Percentiles rank a stretch among this genome's conserved stretches.
phyloP scores from a whole-genome alignment of 2,113 vertebrate genomes.

The Daphoenositta chrysoptera region DNA sequence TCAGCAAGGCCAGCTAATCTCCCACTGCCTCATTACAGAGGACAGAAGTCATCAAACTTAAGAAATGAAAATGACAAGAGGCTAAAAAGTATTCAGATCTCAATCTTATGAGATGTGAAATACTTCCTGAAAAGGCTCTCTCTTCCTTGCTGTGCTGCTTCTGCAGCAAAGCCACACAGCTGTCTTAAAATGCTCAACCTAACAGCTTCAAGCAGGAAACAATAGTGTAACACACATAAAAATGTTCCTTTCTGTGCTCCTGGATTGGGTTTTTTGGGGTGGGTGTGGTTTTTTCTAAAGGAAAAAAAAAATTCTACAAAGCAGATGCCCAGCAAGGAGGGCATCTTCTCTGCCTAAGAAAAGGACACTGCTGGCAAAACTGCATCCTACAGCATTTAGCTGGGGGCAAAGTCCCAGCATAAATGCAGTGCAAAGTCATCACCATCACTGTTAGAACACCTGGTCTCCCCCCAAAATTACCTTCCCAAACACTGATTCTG shows the following conservation, averaged over 20 bases:
- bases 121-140: not conserved
- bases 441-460: not conserved
- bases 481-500: not conserved
- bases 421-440: not conserved
- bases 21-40: not conserved
- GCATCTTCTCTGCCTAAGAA: not conserved
- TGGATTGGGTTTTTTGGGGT: fast-evolving
- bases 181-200: not conserved
- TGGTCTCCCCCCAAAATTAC: not conserved
- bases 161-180: not conserved
- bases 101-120: not conserved
- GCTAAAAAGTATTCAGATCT: not conserved
- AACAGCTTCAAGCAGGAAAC: not conserved
- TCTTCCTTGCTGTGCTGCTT: not conserved
- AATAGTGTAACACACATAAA: not conserved
- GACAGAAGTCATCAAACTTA: not conserved
- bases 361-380: not conserved
- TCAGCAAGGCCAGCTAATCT: not conserved
- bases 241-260: not conserved
- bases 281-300: fast-evolving
- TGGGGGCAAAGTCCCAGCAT: not conserved
- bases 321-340: not conserved
- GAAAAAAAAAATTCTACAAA: not conserved
- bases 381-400: not conserved
- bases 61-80: not conserved